Percentiles rank a stretch among this genome's conserved stretches.
Evolutionary conservation across 2,113 vertebrate genomes (phyloP).

Genomic region (Dipodomys stephensi): DNA sequence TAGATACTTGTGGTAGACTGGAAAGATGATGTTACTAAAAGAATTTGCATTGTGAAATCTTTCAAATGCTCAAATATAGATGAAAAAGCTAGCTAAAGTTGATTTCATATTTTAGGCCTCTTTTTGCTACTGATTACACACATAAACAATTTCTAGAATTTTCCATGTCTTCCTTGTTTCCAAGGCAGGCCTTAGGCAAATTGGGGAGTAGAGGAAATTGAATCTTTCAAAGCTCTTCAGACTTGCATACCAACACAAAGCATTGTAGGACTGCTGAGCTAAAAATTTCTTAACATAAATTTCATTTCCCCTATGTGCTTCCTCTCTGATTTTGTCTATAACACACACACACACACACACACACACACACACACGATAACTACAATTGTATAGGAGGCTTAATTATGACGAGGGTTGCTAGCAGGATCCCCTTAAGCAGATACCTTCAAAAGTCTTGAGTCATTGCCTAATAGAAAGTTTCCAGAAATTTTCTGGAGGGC

Average conservation of each 20-base stretch:
- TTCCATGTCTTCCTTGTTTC: not conserved
- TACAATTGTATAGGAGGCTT: not conserved
- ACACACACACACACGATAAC: not conserved
- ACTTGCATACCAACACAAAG: not conserved
- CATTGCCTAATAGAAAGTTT: not conserved
- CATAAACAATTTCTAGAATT: conserved; percentile 13
- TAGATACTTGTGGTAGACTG: not conserved
- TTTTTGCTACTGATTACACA: conserved; percentile 7
- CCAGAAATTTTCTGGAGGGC: not conserved
- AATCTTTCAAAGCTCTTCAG: not conserved
- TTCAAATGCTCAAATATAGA: conserved; percentile 10
- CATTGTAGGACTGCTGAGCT: not conserved
- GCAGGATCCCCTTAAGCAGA: not conserved
- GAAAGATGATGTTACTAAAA: not conserved
- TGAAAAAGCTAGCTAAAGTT: not conserved
- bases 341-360: not conserved
- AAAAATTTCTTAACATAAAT: not conserved
- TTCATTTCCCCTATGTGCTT: not conserved
- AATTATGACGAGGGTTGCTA: not conserved
- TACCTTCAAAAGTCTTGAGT: not conserved
- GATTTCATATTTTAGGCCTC: not conserved
- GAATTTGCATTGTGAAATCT: not conserved
- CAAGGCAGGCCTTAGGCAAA: not conserved
- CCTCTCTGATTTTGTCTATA: not conserved
- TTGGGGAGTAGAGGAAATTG: not conserved